Conservation (phyloP, 2,113 vertebrate genomes). For the Paraplagusia blochii region DNA sequence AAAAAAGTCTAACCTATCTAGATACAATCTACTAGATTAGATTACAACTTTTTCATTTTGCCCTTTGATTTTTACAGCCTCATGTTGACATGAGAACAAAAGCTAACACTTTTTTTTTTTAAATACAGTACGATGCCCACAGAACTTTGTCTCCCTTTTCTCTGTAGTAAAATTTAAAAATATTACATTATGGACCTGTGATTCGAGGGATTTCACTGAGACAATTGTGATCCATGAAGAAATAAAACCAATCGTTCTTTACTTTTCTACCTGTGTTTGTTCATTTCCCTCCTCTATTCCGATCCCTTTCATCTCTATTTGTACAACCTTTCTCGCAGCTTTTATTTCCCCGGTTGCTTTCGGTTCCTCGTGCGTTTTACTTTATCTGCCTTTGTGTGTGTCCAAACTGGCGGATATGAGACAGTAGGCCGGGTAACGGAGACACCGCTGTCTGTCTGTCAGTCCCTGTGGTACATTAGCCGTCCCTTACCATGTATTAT, state of each 20-base stretch:
- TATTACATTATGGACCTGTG: too few species aligned
- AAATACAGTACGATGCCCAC: too few species aligned
- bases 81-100: conserved; percentile 52
- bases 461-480: conserved; percentile 72
- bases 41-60: conserved; percentile 74
- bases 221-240: too few species aligned
- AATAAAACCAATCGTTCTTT: background rate
- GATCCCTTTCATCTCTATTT: conserved; percentile 34
- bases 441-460: conserved; percentile 51
- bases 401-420: conserved; percentile 50
- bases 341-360: conserved; percentile 67
- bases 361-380: conserved; percentile 31
- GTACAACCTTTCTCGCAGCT: conserved; percentile 41
- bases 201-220: too few species aligned
- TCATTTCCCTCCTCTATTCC: conserved; percentile 20
- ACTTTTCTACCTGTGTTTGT: background rate
- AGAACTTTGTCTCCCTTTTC: too few species aligned
- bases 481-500: conserved; percentile 72
- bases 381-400: conserved; percentile 50
- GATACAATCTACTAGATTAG: too few species aligned
- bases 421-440: conserved; percentile 37
- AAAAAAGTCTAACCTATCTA: too few species aligned
- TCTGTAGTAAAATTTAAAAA: background rate
- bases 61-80: conserved; percentile 72
- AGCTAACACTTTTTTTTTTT: conserved; percentile 19